Evolutionary conservation across 2,797 vertebrate genomes (phyloP).

Genomic region (Pantherophis alleghaniensis): DNA sequence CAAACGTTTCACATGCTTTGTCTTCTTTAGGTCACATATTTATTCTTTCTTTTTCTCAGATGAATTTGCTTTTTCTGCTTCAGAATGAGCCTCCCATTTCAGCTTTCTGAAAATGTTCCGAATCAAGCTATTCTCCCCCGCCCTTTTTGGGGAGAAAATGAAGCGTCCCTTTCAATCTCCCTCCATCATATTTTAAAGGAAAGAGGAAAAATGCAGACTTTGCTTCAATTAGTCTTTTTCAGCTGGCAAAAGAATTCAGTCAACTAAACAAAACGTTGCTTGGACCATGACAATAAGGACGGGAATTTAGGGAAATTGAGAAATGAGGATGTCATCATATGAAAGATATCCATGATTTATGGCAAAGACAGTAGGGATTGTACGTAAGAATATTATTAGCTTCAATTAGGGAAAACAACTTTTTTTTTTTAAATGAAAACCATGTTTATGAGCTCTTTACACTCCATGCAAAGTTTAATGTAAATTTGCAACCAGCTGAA

Average conservation of each 20-base stretch:
- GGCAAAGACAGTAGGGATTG: neutral
- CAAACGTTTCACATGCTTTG: neutral
- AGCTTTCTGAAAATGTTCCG: neutral
- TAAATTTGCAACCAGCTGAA: neutral
- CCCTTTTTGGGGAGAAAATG: neutral
- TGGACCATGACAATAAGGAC: neutral
- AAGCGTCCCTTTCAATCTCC: neutral
- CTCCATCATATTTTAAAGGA: neutral
- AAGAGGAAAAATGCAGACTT: neutral
- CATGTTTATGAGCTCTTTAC: neutral
- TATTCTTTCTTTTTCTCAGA: neutral
- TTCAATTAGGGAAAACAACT: neutral
- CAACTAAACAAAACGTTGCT: slow-evolving; percentile 12
- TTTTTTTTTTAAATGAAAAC: neutral
- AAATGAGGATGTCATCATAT: neutral
- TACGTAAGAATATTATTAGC: neutral
- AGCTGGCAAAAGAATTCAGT: neutral
- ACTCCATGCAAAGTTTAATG: neutral
- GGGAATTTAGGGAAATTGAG: neutral
- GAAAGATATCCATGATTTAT: slow-evolving; percentile 9
- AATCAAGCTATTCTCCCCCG: neutral
- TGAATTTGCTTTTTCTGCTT: neutral
- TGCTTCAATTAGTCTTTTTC: neutral
- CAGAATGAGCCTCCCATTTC: neutral
- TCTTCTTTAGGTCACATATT: neutral